Percentiles rank a stretch among this genome's conserved stretches.
phyloP scores from a whole-genome alignment of 1,140 invertebrate genomes.

The Meloidogyne floridensis region DNA sequence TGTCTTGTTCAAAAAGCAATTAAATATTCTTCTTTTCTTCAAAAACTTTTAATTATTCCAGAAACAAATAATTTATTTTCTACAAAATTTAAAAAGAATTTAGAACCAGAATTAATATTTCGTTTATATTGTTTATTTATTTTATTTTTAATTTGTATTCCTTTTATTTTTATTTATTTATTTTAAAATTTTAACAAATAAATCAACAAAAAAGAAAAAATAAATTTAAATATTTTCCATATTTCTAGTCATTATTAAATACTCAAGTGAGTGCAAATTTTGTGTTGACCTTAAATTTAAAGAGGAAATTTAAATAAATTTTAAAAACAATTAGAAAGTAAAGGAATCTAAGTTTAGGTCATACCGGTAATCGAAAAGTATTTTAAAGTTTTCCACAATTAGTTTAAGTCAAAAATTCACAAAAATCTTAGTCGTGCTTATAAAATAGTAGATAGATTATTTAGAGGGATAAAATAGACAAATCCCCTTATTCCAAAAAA shows the following conservation, averaged over 20 bases:
- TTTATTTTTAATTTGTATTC: slow-evolving; percentile 3
- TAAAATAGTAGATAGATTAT: too few species aligned
- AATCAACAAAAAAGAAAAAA: slow-evolving; percentile 4
- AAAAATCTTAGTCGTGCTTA: too few species aligned
- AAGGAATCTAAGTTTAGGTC: too few species aligned
- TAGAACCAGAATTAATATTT: slow-evolving; percentile 12
- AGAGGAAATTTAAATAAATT: too few species aligned
- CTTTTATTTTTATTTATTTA: slow-evolving; percentile 23
- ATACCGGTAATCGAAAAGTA: too few species aligned
- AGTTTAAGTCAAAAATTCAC: too few species aligned
- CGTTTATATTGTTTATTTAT: neutral
- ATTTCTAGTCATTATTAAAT: slow-evolving; percentile 14
- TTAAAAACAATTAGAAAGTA: too few species aligned
- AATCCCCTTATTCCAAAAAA: too few species aligned
- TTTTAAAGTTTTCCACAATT: too few species aligned
- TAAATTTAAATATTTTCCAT: slow-evolving; percentile 15
- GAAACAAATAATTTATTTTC: neutral
- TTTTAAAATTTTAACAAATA: neutral
- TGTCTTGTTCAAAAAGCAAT: slow-evolving; percentile 2
- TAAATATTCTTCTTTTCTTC: slow-evolving; percentile 6
- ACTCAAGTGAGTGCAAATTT: slow-evolving; percentile 20
- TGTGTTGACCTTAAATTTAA: slow-evolving; percentile 19
- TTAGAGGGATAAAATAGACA: too few species aligned
- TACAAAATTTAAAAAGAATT: neutral
- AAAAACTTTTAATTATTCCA: slow-evolving; percentile 2